Conservation (phyloP, 2,888 invertebrate genomes). For the Eupsilia transversa region DNA sequence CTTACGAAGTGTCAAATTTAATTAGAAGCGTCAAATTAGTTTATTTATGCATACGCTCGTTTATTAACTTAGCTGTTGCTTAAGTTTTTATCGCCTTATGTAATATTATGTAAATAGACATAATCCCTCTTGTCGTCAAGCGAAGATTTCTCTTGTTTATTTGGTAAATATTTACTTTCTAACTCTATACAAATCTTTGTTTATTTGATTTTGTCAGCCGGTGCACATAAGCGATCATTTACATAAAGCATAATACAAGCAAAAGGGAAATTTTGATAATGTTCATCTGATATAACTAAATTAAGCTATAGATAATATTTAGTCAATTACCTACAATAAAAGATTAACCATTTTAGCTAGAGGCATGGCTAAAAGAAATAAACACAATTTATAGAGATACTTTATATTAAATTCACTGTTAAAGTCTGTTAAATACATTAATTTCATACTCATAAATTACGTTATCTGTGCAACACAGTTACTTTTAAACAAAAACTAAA, state of each 20-base stretch:
- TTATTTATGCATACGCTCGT: background rate
- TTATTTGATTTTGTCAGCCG: no score
- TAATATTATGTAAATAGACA: constrained; percentile 11
- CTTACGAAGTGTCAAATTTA: background rate
- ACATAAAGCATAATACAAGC: no score
- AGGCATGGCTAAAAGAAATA: no score
- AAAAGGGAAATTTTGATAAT: no score
- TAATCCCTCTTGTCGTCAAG: background rate
- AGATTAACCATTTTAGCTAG: no score
- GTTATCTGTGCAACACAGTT: constrained; percentile 19
- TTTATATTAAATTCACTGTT: background rate
- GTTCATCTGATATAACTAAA: no score
- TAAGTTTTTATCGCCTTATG: background rate
- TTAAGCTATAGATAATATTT: no score
- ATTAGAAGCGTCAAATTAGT: background rate
- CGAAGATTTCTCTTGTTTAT: constrained; percentile 32
- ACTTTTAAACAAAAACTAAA: constrained; percentile 24
- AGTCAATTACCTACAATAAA: no score
- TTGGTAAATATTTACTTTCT: constrained; percentile 37
- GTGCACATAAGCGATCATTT: no score
- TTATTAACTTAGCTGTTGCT: background rate
- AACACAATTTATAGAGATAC: background rate
- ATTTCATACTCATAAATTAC: constrained; percentile 28
- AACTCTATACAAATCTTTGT: no score
- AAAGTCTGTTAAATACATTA: background rate